Evolutionary conservation across 2,797 vertebrate genomes (phyloP).

Genomic region (Liasis olivaceus): DNA sequence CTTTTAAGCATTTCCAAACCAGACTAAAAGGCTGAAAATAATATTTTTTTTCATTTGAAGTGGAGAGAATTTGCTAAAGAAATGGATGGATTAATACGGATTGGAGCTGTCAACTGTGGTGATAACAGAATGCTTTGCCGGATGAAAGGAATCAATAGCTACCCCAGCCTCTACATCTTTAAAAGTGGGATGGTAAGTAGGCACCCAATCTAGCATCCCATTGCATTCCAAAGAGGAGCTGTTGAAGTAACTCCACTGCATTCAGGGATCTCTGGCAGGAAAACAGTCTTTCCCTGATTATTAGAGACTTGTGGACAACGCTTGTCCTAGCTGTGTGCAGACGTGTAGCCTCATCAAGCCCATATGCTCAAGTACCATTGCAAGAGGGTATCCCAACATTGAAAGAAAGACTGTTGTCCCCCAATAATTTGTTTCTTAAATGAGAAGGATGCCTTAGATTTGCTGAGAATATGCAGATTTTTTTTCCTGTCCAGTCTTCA

Average conservation of each 20-base stretch:
- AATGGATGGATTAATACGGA: constrained; percentile 92
- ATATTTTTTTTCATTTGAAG: constrained; percentile 65
- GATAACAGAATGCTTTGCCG: constrained; percentile 92
- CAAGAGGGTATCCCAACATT: not conserved
- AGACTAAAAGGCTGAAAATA: not conserved
- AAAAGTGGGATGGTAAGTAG: constrained; percentile 87
- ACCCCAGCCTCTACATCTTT: constrained; percentile 91
- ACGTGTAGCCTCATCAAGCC: not conserved
- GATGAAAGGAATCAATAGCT: constrained; percentile 91
- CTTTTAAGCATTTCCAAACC: not conserved
- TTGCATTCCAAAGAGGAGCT: no score
- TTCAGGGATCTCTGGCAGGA: not conserved
- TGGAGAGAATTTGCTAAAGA: constrained; percentile 98
- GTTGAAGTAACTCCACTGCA: not conserved
- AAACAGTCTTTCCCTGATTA: no score
- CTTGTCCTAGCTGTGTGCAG: not conserved
- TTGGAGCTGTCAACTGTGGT: constrained; percentile 96
- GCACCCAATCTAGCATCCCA: no score
- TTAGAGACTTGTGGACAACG: not conserved
- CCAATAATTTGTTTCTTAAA: not conserved
- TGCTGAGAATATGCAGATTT: not conserved
- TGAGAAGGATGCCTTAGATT: not conserved
- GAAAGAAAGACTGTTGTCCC: not conserved
- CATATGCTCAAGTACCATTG: not conserved
- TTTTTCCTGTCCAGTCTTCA: not conserved